Conservation (phyloP, 2,113 vertebrate species). For the Cynopterus brachyotis region DNA sequence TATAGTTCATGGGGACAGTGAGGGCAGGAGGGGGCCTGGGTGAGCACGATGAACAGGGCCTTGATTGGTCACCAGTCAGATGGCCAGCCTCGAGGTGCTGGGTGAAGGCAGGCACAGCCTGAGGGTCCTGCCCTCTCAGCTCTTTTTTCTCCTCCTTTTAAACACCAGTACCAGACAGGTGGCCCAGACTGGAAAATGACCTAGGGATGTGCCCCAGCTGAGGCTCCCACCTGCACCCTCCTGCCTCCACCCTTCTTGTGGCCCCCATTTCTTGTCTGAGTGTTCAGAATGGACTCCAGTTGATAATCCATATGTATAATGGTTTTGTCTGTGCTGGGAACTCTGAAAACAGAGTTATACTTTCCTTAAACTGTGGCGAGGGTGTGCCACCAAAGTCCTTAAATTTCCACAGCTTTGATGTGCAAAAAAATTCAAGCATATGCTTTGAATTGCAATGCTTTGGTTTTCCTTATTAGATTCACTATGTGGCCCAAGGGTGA, state of each 20-base stretch:
- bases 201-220: too few relatives aligned
- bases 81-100: background rate
- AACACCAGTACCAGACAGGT: background rate
- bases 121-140: background rate
- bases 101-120: background rate
- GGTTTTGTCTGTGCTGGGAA: background rate
- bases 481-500: background rate
- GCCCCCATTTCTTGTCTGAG: background rate
- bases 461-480: background rate
- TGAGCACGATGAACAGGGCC: background rate
- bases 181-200: background rate
- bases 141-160: background rate
- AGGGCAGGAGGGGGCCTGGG: fast-evolving
- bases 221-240: background rate
- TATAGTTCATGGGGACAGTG: background rate
- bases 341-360: background rate
- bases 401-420: background rate
- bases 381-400: too few relatives aligned
- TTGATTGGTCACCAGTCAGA: too few relatives aligned
- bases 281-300: background rate
- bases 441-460: background rate
- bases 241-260: background rate
- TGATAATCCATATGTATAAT: too few relatives aligned
- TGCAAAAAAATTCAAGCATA: background rate
- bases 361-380: background rate